A percentile compares a stretch with the other conserved stretches of the same genome.
These are phyloP conservation scores for Dicyrtomina minuta DNA, from an alignment of 2,888 invertebrate species.

Conservation along the genomic window DNA sequence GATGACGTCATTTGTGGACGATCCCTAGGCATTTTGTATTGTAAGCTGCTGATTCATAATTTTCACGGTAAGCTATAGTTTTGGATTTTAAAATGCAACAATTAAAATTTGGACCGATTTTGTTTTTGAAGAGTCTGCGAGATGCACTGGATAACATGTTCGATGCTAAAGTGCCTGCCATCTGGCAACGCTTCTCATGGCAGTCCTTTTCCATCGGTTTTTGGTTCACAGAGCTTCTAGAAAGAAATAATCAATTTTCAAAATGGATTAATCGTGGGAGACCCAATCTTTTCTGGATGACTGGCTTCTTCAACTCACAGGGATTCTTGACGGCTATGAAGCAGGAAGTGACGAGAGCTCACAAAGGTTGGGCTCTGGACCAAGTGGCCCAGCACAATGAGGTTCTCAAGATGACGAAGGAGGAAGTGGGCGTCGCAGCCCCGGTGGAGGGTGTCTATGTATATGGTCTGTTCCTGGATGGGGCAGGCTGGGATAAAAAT, in stretches of 20 bases:
- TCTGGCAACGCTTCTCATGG: slow-evolving; percentile 79
- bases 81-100: too few relatives aligned
- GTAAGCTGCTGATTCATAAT: too few relatives aligned
- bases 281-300: slow-evolving; percentile 84
- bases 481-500: slow-evolving; percentile 83
- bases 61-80: too few relatives aligned
- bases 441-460: slow-evolving; percentile 73
- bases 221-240: slow-evolving; percentile 86
- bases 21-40: too few relatives aligned
- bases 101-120: neutral
- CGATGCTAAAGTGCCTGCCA: slow-evolving; percentile 76
- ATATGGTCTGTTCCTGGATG: slow-evolving; percentile 81
- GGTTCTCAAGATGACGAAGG: slow-evolving; percentile 67
- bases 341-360: slow-evolving; percentile 84
- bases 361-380: slow-evolving; percentile 81
- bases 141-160: slow-evolving; percentile 83
- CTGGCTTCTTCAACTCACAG: slow-evolving; percentile 87
- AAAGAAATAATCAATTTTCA: slow-evolving; percentile 76
- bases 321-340: slow-evolving; percentile 90
- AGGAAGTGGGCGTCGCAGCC: slow-evolving; percentile 70
- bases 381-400: slow-evolving; percentile 79
- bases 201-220: slow-evolving; percentile 80
- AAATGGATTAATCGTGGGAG: slow-evolving; percentile 73
- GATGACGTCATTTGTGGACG: too few relatives aligned
- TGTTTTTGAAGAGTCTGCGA: slow-evolving; percentile 64